phyloP scores from a whole-genome alignment of 1,140 invertebrate species.

The Araneus ventricosus region DNA sequence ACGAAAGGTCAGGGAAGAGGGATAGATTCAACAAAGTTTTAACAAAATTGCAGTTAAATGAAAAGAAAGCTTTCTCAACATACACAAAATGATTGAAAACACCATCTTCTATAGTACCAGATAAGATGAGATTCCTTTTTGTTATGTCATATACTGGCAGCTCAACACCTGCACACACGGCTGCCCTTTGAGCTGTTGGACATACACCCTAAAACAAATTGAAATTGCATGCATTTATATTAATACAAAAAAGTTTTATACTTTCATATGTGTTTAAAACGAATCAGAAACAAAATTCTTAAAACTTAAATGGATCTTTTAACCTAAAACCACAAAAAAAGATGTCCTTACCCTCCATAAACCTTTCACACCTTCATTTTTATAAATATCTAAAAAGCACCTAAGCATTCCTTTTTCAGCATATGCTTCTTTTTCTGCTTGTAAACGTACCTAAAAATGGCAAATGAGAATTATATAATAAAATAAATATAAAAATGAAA shows the following conservation, averaged over 20 bases:
- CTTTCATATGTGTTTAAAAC: no score
- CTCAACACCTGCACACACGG: slow-evolving; percentile 95
- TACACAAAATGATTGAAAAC: slow-evolving; percentile 92
- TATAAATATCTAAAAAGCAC: slow-evolving; percentile 89
- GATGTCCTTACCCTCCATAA: slow-evolving; percentile 89
- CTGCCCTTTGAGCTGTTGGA: slow-evolving; percentile 94
- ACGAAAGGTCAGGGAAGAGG: no score
- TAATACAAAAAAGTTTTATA: no score
- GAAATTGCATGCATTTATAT: background rate
- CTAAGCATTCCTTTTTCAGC: slow-evolving; percentile 83
- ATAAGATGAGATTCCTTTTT: slow-evolving; percentile 88
- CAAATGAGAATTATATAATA: no score
- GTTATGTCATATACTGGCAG: slow-evolving; percentile 95
- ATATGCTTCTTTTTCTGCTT: slow-evolving; percentile 82
- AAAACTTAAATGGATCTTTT: background rate
- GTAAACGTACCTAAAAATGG: slow-evolving; percentile 81
- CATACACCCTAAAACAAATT: slow-evolving; percentile 86
- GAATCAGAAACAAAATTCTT: background rate
- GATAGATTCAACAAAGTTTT: background rate
- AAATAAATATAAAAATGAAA: no score
- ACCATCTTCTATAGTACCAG: slow-evolving; percentile 87
- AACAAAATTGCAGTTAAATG: background rate
- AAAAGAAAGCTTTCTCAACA: slow-evolving; percentile 76
- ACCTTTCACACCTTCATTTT: slow-evolving; percentile 89
- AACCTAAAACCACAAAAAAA: background rate